A percentile compares a stretch with the other conserved stretches of the same genome.
Conservation (phyloP, 2,797 vertebrate species). For the Coregonus suidteri region DNA sequence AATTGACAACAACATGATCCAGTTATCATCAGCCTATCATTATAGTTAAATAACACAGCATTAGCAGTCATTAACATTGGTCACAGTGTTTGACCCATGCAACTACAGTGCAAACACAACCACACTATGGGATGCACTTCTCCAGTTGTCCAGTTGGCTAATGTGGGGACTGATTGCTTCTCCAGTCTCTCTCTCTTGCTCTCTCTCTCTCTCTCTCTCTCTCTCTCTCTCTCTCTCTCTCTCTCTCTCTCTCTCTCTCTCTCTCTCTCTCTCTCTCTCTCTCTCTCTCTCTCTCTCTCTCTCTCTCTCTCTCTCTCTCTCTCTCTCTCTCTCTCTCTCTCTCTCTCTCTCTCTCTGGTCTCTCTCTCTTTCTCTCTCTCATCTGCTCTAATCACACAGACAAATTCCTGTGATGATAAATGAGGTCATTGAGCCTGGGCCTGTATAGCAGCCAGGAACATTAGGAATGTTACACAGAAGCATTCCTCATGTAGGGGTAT, state of each 20-base stretch:
- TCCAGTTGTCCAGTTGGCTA: background rate
- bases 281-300: too few relatives aligned
- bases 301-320: too few relatives aligned
- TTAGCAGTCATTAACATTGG: background rate
- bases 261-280: too few relatives aligned
- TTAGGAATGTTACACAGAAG: conserved; percentile 55
- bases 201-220: too few relatives aligned
- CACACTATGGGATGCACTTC: background rate
- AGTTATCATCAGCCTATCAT: background rate
- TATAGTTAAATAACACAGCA: background rate
- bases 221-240: too few relatives aligned
- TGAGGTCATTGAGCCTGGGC: conserved; percentile 30
- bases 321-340: too few relatives aligned
- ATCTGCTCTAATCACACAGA: conserved; percentile 55
- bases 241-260: too few relatives aligned
- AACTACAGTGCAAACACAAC: background rate
- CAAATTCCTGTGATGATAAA: conserved; percentile 55
- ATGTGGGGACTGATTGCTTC: too few relatives aligned
- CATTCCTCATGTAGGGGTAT: background rate
- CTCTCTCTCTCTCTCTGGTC: too few relatives aligned
- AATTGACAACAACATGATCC: background rate
- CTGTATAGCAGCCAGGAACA: conserved; percentile 41
- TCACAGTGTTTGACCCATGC: background rate
- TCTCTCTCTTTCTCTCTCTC: background rate
- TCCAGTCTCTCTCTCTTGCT: too few relatives aligned